These are phyloP conservation scores for Cosmia pyralina DNA, from an alignment of 2,888 invertebrate genomes.

Conservation along the genomic window DNA sequence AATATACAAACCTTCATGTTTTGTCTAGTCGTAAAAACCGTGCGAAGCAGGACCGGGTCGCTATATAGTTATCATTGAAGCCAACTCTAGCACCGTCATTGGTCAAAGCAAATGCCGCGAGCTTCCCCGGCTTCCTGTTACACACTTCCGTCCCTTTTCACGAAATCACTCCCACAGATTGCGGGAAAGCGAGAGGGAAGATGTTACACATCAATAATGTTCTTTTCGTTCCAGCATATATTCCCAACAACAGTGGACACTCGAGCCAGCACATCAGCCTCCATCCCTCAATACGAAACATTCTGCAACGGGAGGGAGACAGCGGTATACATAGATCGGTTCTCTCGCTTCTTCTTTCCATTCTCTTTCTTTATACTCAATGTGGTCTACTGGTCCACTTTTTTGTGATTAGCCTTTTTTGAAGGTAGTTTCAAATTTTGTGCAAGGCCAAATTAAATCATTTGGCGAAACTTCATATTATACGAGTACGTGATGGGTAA, in stretches of 20 bases:
- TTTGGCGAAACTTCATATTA: background rate
- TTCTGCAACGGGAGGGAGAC: constrained; percentile 95
- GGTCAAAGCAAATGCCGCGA: too few relatives aligned
- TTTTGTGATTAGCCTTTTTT: constrained; percentile 80
- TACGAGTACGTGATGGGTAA: background rate
- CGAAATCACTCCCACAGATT: too few relatives aligned
- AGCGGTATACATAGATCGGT: constrained; percentile 96
- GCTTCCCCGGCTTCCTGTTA: too few relatives aligned
- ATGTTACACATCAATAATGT: too few relatives aligned
- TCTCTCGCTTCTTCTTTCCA: constrained; percentile 97
- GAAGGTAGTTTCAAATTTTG: background rate
- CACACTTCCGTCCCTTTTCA: too few relatives aligned
- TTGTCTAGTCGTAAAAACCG: too few relatives aligned
- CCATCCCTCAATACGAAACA: constrained; percentile 95
- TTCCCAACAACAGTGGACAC: constrained; percentile 85
- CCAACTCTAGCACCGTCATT: too few relatives aligned
- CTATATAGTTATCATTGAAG: too few relatives aligned
- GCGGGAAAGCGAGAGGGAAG: too few relatives aligned
- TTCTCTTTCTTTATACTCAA: constrained; percentile 97
- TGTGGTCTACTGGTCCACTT: constrained; percentile 97
- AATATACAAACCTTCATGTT: too few relatives aligned
- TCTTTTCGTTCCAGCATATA: constrained; percentile 81
- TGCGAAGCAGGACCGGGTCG: too few relatives aligned
- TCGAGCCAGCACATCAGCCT: constrained; percentile 92
- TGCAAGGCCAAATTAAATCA: background rate